Conservation (phyloP, 1,140 invertebrate genomes). For the Drosophila obscura region DNA sequence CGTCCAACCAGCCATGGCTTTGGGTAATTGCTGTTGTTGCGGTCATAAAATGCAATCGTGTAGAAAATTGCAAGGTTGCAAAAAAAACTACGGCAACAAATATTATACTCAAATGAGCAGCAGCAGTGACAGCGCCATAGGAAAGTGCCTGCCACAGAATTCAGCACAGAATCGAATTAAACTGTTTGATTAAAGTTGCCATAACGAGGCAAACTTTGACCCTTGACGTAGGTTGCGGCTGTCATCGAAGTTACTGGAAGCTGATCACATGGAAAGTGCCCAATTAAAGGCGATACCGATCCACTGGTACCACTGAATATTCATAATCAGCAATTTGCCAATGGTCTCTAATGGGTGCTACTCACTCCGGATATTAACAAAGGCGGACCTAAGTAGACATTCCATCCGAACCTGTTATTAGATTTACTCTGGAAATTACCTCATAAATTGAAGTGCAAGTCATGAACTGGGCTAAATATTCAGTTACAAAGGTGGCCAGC, state of each 20-base stretch:
- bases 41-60: slow-evolving; percentile 69
- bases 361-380: slow-evolving; percentile 34
- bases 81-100: slow-evolving; percentile 21
- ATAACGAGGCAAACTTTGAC: slow-evolving; percentile 27
- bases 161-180: neutral
- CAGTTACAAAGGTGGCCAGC: neutral
- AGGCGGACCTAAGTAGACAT: slow-evolving; percentile 13
- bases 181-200: slow-evolving; percentile 12
- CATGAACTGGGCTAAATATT: slow-evolving; percentile 3
- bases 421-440: slow-evolving; percentile 22
- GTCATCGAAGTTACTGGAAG: neutral
- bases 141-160: slow-evolving; percentile 14
- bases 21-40: slow-evolving; percentile 61
- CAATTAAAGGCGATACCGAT: slow-evolving; percentile 22
- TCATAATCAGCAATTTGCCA: slow-evolving; percentile 27
- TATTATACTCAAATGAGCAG: slow-evolving; percentile 1
- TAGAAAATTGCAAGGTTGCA: slow-evolving; percentile 78
- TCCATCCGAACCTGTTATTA: slow-evolving; percentile 24
- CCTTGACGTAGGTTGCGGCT: slow-evolving; percentile 35
- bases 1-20: slow-evolving; percentile 44
- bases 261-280: neutral
- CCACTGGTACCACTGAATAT: slow-evolving; percentile 7
- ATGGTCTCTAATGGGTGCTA: slow-evolving; percentile 37
- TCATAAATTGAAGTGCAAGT: slow-evolving; percentile 17
- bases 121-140: slow-evolving; percentile 13